Evolutionary conservation across 2,113 vertebrate genomes (phyloP).

Genomic region (Fukomys damarensis): DNA sequence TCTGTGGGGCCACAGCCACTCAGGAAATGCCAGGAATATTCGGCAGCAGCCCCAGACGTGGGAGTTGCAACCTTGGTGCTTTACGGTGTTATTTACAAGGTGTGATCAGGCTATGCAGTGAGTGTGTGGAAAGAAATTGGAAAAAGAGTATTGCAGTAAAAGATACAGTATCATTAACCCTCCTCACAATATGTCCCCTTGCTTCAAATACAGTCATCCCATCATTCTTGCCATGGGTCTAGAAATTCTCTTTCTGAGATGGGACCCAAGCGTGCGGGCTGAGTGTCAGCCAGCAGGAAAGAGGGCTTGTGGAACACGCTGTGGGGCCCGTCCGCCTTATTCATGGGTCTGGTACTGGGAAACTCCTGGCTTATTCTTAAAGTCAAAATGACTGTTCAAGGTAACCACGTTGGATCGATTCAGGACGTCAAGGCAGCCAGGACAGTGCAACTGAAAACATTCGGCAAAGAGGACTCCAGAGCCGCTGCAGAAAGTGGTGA

Average conservation of each 20-base stretch:
- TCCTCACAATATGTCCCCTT: neutral
- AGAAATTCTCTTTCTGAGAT: neutral
- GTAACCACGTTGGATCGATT: neutral
- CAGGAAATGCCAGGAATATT: neutral
- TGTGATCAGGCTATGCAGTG: neutral
- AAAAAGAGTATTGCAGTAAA: neutral
- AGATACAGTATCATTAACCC: neutral
- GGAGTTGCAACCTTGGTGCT: neutral
- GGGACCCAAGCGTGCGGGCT: neutral
- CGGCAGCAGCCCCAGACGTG: rapidly evolving
- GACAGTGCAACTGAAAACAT: neutral
- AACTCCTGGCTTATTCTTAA: neutral
- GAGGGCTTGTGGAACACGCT: too few species aligned
- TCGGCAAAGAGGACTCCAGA: neutral
- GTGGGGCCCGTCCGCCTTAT: neutral
- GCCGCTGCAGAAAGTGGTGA: neutral
- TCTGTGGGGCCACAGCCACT: neutral
- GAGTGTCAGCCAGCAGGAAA: neutral
- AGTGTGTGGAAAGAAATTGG: neutral
- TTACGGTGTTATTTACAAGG: neutral
- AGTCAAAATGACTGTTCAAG: neutral
- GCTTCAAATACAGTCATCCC: neutral
- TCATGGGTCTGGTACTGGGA: neutral
- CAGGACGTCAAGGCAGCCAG: neutral
- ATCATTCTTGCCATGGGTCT: neutral